phyloP scores from a whole-genome alignment of 2,888 invertebrate species.

The Brenthis ino region DNA sequence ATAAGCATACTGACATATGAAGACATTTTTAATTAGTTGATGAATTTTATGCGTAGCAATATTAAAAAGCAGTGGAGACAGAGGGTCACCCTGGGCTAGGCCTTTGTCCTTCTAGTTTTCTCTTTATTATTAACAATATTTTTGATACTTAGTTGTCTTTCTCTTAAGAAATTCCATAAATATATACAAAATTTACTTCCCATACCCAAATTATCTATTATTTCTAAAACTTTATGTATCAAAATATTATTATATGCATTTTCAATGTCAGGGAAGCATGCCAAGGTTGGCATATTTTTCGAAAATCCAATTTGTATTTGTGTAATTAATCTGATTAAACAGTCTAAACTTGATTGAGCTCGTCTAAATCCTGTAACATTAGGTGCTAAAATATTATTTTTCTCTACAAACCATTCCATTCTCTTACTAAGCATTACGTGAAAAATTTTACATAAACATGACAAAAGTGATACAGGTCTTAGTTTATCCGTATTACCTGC shows the following conservation, averaged over 20 bases:
- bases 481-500: too few relatives aligned
- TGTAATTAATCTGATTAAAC: background rate
- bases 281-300: background rate
- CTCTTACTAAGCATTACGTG: background rate
- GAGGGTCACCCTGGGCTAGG: background rate
- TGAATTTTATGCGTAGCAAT: background rate
- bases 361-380: background rate
- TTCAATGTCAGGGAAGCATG: background rate
- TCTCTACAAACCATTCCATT: background rate
- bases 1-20: background rate
- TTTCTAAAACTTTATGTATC: background rate
- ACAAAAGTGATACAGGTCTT: too few relatives aligned
- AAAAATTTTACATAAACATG: too few relatives aligned
- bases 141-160: background rate
- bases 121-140: background rate
- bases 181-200: background rate
- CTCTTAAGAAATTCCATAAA: background rate
- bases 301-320: background rate
- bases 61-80: background rate
- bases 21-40: background rate
- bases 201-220: background rate
- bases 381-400: background rate
- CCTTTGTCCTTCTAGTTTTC: background rate
- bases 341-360: background rate
- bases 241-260: constrained; percentile 1